Evolutionary conservation across 2,797 vertebrate genomes (phyloP).

Genomic region (Amblyopsis hoosieri): DNA sequence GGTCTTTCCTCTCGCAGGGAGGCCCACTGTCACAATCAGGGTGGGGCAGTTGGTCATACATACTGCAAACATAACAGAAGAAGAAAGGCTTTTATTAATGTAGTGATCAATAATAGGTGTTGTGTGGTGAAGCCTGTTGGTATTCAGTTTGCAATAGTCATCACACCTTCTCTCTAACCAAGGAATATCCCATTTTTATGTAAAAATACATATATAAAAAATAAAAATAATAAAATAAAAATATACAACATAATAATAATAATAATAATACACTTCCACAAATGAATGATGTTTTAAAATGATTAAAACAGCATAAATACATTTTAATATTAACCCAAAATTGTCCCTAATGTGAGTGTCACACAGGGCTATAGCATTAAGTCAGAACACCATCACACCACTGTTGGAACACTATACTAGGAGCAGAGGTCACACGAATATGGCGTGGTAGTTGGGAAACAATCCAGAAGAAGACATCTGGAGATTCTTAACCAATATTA

Average conservation of each 20-base stretch:
- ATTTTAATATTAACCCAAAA: constrained; percentile 11
- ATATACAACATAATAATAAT: no score
- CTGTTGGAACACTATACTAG: background rate
- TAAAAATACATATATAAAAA: background rate
- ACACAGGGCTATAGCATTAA: background rate
- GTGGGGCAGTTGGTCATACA: constrained; percentile 99
- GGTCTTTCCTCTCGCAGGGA: constrained; percentile 96
- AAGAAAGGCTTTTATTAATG: background rate
- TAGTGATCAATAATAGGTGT: constrained; percentile 3
- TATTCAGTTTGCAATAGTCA: background rate
- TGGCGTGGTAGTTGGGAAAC: constrained; percentile 26
- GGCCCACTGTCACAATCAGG: constrained; percentile 95
- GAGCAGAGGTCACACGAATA: constrained; percentile 41
- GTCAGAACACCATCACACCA: constrained; percentile 6
- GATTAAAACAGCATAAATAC: background rate
- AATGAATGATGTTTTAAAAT: background rate
- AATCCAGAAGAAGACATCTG: constrained; percentile 18
- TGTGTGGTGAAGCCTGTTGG: background rate
- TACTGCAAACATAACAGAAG: constrained; percentile 72
- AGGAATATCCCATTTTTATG: background rate
- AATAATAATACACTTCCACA: background rate
- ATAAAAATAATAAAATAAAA: background rate
- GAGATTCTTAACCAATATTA: constrained; percentile 19
- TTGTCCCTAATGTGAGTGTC: constrained; percentile 10
- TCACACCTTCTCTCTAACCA: background rate